Conservation (phyloP, 2,113 vertebrate genomes). For the Mormyrus iriodes region DNA sequence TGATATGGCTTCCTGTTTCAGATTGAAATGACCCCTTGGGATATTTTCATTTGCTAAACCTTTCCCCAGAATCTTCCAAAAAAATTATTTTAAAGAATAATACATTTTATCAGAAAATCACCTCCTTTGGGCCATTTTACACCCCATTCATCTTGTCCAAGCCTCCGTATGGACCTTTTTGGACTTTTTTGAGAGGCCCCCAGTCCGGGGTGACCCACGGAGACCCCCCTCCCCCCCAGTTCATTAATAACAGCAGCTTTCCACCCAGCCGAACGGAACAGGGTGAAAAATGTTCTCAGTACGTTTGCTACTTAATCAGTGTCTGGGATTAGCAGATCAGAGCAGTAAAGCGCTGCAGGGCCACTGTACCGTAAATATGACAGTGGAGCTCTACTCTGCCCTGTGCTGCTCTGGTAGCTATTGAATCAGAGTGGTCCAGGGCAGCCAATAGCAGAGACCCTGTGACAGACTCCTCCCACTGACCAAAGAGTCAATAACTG, state of each 20-base stretch:
- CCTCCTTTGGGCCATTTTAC: background rate
- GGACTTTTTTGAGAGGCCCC: conserved; percentile 5
- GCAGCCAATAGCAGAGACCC: background rate
- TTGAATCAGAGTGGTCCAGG: background rate
- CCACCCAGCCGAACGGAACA: background rate
- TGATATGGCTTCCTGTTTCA: conserved; percentile 27
- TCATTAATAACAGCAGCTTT: conserved; percentile 7
- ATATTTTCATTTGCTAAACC: conserved; percentile 51
- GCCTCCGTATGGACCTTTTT: background rate
- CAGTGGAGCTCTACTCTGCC: background rate
- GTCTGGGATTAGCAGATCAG: conserved; percentile 28
- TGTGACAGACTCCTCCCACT: background rate
- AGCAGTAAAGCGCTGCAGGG: background rate
- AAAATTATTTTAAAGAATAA: conserved; percentile 9
- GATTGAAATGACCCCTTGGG: conserved; percentile 32
- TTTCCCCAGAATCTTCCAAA: conserved; percentile 22
- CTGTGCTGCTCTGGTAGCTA: background rate
- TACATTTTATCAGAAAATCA: conserved; percentile 21
- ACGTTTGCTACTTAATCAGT: conserved; percentile 26
- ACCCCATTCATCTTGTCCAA: conserved; percentile 23
- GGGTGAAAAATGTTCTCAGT: conserved; percentile 12
- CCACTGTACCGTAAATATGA: background rate
- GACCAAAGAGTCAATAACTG: background rate
- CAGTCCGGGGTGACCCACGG: background rate
- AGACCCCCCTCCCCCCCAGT: background rate